Evolutionary conservation across 2,888 invertebrate species (phyloP).

Genomic region (Lithophane semibrunnea): DNA sequence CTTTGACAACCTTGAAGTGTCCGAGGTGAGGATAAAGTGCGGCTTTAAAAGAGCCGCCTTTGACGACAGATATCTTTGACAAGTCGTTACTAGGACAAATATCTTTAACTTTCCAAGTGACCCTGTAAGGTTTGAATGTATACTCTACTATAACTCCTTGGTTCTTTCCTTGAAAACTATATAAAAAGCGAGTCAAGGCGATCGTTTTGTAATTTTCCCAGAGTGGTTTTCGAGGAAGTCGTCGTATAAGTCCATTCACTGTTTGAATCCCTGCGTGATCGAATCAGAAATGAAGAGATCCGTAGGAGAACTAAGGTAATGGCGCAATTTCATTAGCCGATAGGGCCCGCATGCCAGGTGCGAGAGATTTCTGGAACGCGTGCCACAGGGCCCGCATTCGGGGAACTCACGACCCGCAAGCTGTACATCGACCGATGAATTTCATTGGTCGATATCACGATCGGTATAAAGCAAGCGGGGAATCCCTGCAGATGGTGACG

Average conservation of each 20-base stretch:
- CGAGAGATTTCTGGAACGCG: too few species aligned
- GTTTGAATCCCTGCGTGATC: background rate
- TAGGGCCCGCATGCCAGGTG: too few species aligned
- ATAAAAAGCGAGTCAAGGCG: background rate
- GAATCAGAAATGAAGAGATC: too few species aligned
- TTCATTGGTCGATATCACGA: too few species aligned
- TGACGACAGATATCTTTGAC: conserved; percentile 14
- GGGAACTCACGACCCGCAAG: too few species aligned
- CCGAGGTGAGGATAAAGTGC: conserved; percentile 15
- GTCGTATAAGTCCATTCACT: too few species aligned
- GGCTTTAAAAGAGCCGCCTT: conserved; percentile 17
- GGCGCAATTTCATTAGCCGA: too few species aligned
- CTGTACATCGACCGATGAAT: too few species aligned
- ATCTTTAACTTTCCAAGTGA: background rate
- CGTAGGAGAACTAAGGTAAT: too few species aligned
- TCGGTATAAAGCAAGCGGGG: too few species aligned
- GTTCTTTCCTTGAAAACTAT: background rate
- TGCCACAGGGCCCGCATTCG: too few species aligned
- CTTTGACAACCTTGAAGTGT: conserved; percentile 22
- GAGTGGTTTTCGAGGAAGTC: background rate
- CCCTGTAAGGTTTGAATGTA: background rate
- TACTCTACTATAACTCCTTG: background rate
- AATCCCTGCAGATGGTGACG: too few species aligned
- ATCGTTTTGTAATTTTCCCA: background rate
- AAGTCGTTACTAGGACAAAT: background rate